A percentile compares a stretch with the other conserved stretches of the same genome.
These are phyloP conservation scores for Neoaliturus tenellus DNA, from an alignment of 2,888 invertebrate genomes.

Conservation along the genomic window DNA sequence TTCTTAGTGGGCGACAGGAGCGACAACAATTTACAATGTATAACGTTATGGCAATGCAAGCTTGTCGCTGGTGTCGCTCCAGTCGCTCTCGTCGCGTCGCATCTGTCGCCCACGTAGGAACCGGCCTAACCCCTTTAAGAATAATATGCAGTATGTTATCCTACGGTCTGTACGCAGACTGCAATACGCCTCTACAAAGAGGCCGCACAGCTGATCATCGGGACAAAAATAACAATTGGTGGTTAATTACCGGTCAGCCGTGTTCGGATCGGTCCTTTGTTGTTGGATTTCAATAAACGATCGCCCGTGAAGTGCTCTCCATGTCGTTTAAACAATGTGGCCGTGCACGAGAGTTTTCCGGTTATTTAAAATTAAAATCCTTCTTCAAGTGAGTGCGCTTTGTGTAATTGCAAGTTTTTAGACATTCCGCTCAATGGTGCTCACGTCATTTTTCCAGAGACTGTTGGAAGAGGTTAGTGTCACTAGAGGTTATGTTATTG, in stretches of 20 bases:
- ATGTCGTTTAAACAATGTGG: background rate
- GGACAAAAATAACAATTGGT: slow-evolving; percentile 20
- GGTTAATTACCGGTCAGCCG: slow-evolving; percentile 30
- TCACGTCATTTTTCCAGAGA: background rate
- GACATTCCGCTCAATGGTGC: background rate
- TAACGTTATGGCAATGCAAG: no score
- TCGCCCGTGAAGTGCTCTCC: background rate
- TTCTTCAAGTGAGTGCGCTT: background rate
- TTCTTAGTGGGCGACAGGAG: no score
- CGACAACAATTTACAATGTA: no score
- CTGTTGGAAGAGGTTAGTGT: background rate
- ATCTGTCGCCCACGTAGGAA: no score
- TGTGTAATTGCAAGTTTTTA: background rate
- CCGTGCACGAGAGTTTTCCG: background rate
- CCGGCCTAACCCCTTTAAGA: no score
- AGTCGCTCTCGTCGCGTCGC: no score
- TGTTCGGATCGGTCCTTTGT: background rate
- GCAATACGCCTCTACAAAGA: no score
- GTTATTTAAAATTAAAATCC: background rate
- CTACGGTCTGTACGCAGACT: no score
- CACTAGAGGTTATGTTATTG: no score
- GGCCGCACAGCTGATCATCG: background rate
- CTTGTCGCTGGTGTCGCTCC: no score
- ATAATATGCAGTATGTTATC: no score
- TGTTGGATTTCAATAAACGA: slow-evolving; percentile 27